Evolutionary conservation across 2,797 vertebrate genomes (phyloP).

Genomic region (Pristis pectinata): DNA sequence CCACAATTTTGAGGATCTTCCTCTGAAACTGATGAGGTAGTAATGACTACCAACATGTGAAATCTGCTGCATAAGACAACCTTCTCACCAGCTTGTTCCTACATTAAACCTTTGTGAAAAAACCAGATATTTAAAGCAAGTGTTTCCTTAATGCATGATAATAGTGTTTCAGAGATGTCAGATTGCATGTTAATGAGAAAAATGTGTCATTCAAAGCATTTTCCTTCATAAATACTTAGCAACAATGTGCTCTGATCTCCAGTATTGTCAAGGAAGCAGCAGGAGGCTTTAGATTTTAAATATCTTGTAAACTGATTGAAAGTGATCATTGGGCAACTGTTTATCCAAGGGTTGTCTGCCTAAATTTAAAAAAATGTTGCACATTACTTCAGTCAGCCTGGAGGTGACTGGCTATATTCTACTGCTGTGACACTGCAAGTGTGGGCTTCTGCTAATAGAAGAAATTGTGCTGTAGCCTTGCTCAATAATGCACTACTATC

Average conservation of each 20-base stretch:
- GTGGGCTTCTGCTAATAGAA: no score
- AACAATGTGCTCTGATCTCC: neutral
- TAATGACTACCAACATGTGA: neutral
- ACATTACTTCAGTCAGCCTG: neutral
- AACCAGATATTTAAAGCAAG: neutral
- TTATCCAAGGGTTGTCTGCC: neutral
- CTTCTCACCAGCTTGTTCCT: neutral
- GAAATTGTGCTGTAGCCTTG: neutral
- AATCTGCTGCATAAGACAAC: neutral
- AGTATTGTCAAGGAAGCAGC: neutral
- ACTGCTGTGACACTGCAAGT: neutral
- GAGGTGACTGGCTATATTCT: neutral
- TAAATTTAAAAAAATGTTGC: neutral
- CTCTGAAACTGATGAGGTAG: neutral
- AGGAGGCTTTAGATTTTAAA: neutral
- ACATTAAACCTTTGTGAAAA: neutral
- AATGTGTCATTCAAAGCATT: neutral
- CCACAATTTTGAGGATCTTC: neutral
- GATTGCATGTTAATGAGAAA: neutral
- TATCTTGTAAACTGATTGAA: neutral
- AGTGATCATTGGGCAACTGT: neutral
- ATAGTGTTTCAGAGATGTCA: neutral
- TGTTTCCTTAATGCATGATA: neutral
- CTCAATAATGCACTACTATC: no score
- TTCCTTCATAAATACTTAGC: neutral